Evolutionary conservation across 92 coral and sea anemone genomes (phyloP).

Genomic region (Paramuricea clavata): DNA sequence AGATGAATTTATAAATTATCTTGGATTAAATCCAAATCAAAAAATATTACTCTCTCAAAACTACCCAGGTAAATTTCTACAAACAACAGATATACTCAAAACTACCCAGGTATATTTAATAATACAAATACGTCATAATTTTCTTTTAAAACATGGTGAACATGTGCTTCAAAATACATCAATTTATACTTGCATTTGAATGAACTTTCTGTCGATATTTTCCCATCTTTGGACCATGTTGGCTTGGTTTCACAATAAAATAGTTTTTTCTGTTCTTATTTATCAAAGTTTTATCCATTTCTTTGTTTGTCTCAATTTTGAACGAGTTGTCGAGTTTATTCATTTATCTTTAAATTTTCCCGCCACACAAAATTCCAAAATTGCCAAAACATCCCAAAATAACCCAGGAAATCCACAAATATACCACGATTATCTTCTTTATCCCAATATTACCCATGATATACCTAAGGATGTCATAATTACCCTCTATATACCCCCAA

Average conservation of each 20-base stretch:
- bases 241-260: neutral
- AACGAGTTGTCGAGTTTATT: neutral
- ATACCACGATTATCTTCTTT: too few relatives aligned
- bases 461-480: too few relatives aligned
- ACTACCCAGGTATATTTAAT: too few relatives aligned
- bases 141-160: too few relatives aligned
- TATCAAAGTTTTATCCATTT: neutral
- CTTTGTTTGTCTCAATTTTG: neutral
- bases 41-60: conserved; percentile 76
- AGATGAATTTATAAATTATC: conserved; percentile 78
- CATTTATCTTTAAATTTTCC: neutral
- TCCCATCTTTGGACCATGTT: neutral
- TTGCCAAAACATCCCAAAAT: neutral
- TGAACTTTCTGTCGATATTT: neutral
- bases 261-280: neutral
- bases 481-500: neutral
- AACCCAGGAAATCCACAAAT: too few relatives aligned
- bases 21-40: conserved; percentile 76
- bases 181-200: neutral
- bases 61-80: conserved; percentile 84
- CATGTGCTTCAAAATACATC: too few relatives aligned
- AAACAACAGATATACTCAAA: too few relatives aligned
- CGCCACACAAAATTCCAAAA: neutral
- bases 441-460: too few relatives aligned
- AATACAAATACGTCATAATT: too few relatives aligned